Conservation (phyloP, 2,113 vertebrate genomes). For the Apus apus region DNA sequence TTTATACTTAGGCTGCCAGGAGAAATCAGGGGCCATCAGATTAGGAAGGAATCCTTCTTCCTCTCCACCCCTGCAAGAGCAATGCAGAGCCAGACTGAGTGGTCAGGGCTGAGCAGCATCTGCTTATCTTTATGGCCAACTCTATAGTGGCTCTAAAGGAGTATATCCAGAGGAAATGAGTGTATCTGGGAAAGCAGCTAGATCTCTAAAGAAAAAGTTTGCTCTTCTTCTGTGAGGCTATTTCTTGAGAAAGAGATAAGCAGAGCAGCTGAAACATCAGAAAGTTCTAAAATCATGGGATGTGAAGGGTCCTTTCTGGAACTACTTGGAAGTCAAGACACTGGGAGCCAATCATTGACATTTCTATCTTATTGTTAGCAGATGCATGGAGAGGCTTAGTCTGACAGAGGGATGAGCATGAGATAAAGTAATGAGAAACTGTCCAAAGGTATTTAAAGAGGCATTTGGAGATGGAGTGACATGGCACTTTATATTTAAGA, state of each 20-base stretch:
- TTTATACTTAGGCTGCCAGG: not conserved
- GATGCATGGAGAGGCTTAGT: not conserved
- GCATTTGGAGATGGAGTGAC: not conserved
- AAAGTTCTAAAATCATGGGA: not conserved
- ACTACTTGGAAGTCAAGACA: not conserved
- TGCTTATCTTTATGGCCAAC: slow-evolving; percentile 21
- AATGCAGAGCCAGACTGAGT: accelerated
- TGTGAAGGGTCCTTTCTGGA: not conserved
- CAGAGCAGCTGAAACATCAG: not conserved
- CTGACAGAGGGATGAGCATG: not conserved
- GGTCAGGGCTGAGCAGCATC: not conserved
- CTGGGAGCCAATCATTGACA: not conserved
- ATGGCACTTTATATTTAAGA: not conserved
- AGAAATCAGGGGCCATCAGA: not conserved
- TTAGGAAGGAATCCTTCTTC: slow-evolving; percentile 15
- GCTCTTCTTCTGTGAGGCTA: not conserved
- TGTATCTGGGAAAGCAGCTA: not conserved
- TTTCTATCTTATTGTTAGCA: not conserved
- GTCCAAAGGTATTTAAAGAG: not conserved
- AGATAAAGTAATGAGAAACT: not conserved
- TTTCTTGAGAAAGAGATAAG: not conserved
- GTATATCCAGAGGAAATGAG: not conserved
- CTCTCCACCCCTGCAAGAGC: not conserved
- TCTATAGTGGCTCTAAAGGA: not conserved
- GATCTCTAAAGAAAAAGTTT: not conserved